A percentile compares a stretch with the other conserved stretches of the same genome.
Evolutionary conservation across 53 echinoderm and acorn worm species (phyloP).

Genomic region (Holothuria scabra): DNA sequence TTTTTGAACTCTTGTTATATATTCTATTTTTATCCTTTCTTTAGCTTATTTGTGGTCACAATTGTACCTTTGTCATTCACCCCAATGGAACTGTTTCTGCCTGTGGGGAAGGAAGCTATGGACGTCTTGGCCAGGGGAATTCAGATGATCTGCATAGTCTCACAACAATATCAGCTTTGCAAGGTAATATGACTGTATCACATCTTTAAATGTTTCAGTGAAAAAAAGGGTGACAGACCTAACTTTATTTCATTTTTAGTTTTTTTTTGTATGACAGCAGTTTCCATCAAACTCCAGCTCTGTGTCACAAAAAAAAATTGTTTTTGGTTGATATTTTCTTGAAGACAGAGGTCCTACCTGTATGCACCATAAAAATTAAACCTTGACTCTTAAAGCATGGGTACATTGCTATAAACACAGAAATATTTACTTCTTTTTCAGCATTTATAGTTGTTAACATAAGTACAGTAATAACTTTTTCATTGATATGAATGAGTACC

Average conservation of each 20-base stretch:
- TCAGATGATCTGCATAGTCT: conserved; percentile 96
- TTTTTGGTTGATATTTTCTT: no score
- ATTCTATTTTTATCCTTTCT: background rate
- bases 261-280: background rate
- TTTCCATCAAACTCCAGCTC: no score
- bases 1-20: background rate
- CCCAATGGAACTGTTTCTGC: conserved; percentile 96
- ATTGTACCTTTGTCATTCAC: conserved; percentile 97
- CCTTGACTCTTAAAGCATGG: no score
- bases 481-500: no score
- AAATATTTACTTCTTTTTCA: no score
- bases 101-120: conserved; percentile 99
- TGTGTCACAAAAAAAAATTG: no score
- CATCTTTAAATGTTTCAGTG: background rate
- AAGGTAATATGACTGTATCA: conserved; percentile 62
- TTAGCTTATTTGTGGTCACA: conserved; percentile 92
- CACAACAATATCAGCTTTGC: conserved; percentile 91
- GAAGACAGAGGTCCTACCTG: no score
- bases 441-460: no score
- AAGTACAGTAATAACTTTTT: no score
- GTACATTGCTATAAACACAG: no score
- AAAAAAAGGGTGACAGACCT: background rate
- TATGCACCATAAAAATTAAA: no score
- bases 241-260: no score
- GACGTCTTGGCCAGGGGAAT: conserved; percentile 96